Percentiles rank a stretch among this genome's conserved stretches.
Evolutionary conservation across 2,888 invertebrate species (phyloP).

Genomic region (Melanostoma mellinum): DNA sequence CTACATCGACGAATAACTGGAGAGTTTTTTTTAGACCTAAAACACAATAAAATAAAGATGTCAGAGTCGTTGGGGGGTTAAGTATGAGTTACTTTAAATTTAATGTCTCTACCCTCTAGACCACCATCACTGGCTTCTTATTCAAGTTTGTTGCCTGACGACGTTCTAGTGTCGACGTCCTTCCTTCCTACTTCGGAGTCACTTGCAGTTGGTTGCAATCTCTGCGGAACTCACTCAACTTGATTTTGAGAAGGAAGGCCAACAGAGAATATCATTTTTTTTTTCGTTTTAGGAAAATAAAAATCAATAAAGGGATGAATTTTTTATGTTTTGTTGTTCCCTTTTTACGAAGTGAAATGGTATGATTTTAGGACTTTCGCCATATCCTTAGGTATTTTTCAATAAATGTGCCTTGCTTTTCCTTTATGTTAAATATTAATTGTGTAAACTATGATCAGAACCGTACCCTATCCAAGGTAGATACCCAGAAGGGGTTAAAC

Average conservation of each 20-base stretch:
- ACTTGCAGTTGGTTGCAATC: conserved; percentile 19
- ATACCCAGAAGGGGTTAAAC: no score
- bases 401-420: no score
- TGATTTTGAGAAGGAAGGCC: conserved; percentile 53
- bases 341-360: not conserved
- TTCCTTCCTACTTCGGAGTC: conserved; percentile 23
- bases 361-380: no score
- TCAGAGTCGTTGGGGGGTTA: conserved; percentile 29
- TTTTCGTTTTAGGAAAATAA: conserved; percentile 16
- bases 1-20: conserved; percentile 13
- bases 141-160: conserved; percentile 28
- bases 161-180: not conserved
- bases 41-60: conserved; percentile 55
- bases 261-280: conserved; percentile 6
- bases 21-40: conserved; percentile 33
- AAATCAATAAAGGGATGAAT: conserved; percentile 60
- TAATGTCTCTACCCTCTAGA: conserved; percentile 24
- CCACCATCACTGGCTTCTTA: not conserved
- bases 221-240: conserved; percentile 39
- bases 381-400: no score
- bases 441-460: no score
- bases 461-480: no score
- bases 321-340: conserved; percentile 24
- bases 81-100: conserved; percentile 36
- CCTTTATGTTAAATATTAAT: no score